Conservation (phyloP, 2,113 vertebrate genomes). For the Cyprinodon tularosa region DNA sequence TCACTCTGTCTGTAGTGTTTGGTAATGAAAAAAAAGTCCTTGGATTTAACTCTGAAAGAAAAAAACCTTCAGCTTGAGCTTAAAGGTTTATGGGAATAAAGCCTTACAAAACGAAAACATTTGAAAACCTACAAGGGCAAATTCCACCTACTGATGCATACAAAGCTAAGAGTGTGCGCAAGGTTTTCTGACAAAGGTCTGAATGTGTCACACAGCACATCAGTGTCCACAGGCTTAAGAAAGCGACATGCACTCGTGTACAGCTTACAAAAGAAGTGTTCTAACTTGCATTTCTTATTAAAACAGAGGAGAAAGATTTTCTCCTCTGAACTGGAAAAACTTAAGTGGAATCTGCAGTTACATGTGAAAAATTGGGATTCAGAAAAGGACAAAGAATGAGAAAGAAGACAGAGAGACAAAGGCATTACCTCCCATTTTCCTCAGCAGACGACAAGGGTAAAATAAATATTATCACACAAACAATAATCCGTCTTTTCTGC, state of each 20-base stretch:
- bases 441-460: slow-evolving; percentile 75
- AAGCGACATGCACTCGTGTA: neutral
- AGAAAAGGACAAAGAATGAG: slow-evolving; percentile 36
- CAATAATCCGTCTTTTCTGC: slow-evolving; percentile 81
- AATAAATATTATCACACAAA: slow-evolving; percentile 84
- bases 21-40: neutral
- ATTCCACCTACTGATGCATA: neutral
- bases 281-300: neutral
- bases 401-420: slow-evolving; percentile 62
- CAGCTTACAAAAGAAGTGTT: neutral
- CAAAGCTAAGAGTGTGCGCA: neutral
- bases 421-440: slow-evolving; percentile 69
- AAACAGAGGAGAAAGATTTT: neutral
- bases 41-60: neutral
- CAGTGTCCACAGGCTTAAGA: neutral
- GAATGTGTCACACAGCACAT: neutral
- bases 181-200: neutral
- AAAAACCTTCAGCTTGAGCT: neutral
- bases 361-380: slow-evolving; percentile 19
- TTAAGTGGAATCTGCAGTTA: slow-evolving; percentile 10
- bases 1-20: neutral
- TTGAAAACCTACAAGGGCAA: neutral
- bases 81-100: neutral
- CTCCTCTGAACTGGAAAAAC: neutral
- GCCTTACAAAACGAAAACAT: neutral